Base-by-base conservation (phyloP, 1,140 invertebrate genomes). In the Calosoma granatense region DNA sequence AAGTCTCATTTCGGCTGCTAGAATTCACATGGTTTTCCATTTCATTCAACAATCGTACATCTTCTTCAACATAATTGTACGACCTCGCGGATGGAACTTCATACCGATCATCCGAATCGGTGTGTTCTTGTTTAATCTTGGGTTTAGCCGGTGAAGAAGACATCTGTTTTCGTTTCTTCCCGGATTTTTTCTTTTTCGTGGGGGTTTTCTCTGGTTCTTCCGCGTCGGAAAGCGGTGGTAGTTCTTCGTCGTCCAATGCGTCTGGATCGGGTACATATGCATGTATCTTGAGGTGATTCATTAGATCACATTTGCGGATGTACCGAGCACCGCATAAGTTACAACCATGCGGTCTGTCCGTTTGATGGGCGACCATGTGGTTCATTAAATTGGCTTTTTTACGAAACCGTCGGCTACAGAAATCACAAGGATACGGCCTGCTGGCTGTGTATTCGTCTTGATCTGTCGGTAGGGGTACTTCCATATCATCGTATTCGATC, bases 381-480 rank as follows among this genome's bases (percentile, higher is more conserved):
- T 86, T 88, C 81, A 88, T 87, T 0, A 90, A 73, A 57, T 86
- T 87, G 12, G 83, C 83, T 66, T 90, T 90, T 66, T 90, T 90
- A 2, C 86, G 78, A 65, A 91, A 91, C 51, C 87, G 77, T 6
- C 87, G 77, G 51, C 85, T 88, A 65, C 88, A 90, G 67, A 90
- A 89, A 65, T 92, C 88, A 64, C 88, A 92, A 0, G 88, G 87
- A 75, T 87, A 89, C 0, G 88, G 87, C n/a, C 87, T 78, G 59
- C 84, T 79, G 1, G 84, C 83, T 22, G 85, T 87, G 65, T 89
- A 89, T 58, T 87, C 82, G 71, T 90, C 87, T 75, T 89, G 87
- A 67, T 88, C 86, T 53, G 86, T 86, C 15, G 86, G 85, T 60
- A 90, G 70, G 9, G 86, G 85, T 52, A 89, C 85, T 68, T 86